Conservation (phyloP, 2,888 invertebrate species). For the Ophioninae sp. region DNA sequence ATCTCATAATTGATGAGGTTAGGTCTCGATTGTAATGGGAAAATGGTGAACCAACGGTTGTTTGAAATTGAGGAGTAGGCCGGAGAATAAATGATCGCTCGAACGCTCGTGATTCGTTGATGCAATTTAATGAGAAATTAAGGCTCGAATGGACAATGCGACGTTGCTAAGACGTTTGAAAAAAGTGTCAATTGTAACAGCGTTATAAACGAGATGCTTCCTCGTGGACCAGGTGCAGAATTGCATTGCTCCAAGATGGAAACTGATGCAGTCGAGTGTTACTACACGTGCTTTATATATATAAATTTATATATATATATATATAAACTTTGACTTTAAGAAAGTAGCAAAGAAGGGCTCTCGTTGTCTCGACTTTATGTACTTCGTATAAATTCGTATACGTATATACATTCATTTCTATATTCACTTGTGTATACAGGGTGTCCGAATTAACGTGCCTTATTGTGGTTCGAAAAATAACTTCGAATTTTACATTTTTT, state of each 20-base stretch:
- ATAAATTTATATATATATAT: constrained; percentile 6
- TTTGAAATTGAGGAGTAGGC: too few relatives aligned
- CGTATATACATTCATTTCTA: neutral
- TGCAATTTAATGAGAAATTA: constrained; percentile 11
- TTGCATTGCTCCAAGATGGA: constrained; percentile 46
- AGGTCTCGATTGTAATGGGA: too few relatives aligned
- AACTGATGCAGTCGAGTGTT: constrained; percentile 43
- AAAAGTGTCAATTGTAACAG: constrained; percentile 41
- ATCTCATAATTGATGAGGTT: too few relatives aligned
- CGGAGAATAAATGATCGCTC: neutral
- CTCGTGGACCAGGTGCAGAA: constrained; percentile 50
- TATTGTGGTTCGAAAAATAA: neutral
- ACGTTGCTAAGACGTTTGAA: neutral
- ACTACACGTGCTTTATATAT: constrained; percentile 22
- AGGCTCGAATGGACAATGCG: neutral
- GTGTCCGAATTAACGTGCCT: neutral
- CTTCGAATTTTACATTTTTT: too few relatives aligned
- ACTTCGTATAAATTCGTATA: constrained; percentile 13
- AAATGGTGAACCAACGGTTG: too few relatives aligned
- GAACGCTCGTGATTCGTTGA: neutral
- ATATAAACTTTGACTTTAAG: constrained; percentile 17
- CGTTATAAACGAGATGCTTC: constrained; percentile 28
- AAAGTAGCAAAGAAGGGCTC: constrained; percentile 30
- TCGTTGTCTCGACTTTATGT: constrained; percentile 37
- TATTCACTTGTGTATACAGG: neutral